Base-by-base conservation (phyloP, 2,113 vertebrate genomes). In the Catagonus wagneri region DNA sequence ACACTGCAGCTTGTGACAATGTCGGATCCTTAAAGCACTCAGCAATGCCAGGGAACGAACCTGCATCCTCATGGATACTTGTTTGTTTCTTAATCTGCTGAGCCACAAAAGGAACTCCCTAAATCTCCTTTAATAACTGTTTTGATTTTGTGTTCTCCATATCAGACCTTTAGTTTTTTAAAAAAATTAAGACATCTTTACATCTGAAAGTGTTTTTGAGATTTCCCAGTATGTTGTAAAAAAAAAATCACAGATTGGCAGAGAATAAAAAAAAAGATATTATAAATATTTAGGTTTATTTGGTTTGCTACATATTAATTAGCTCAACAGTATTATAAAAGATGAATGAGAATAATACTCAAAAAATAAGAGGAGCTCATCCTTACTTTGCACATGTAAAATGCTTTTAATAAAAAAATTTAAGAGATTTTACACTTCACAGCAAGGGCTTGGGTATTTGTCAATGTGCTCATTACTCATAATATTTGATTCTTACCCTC, bases 61-160 rank as follows among this genome's bases (percentile, higher is more conserved):
- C 44, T 44, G 44, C 4, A 44, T 44, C 44, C 44, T 44, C 44
- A 44, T 44, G 44, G 44, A 44, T 44, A 44, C 44, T 44, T 44
- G 44, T 44, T 44, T 4, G 44, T 4, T 44, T 44, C 44, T 44
- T 44, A 44, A 44, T 44, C 44, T 8, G 4, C 44, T 44, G 44
- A 44, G 44, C 44, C 44, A 44, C 8, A 8, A 44, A 44, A 44
- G 44, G 44, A 44, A 44, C 44, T 6, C 44, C 44, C 44, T 44
- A 44, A 44, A 88, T 78, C 22, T 74, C 12, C 50, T 68, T 34
- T 85, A 50, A 79, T 54, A 79, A 54, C 6, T 83, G 25, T 92
- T 88, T 63, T 65, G 29, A 58, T 78, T 94, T 96, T 84, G 58
- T 65, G 22, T 83, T 96, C 63, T 32, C 50, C 78, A n/a, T 54